A percentile compares a stretch with the other conserved stretches of the same genome.
Conservation (phyloP, 2,888 invertebrate species). For the Lepeophtheirus nordmannii region DNA sequence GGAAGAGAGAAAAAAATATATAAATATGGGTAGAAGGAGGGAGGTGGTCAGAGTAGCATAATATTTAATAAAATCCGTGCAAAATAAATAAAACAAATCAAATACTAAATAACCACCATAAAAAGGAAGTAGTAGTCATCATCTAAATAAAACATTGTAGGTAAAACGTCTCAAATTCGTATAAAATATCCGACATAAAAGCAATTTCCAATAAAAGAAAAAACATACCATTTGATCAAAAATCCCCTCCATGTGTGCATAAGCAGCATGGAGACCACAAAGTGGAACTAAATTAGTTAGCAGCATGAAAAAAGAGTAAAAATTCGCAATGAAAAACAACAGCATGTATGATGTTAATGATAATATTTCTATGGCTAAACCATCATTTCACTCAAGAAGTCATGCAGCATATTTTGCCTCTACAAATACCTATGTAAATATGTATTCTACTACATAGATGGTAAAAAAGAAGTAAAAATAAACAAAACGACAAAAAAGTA, state of each 20-base stretch:
- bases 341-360: background rate
- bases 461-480: background rate
- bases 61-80: background rate
- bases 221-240: slow-evolving; percentile 5
- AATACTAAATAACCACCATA: background rate
- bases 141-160: background rate
- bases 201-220: too few relatives aligned
- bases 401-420: too few relatives aligned
- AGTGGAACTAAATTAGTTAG: background rate
- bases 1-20: background rate
- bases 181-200: too few relatives aligned
- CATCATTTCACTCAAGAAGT: slow-evolving; percentile 2
- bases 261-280: slow-evolving; percentile 2
- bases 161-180: too few relatives aligned
- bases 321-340: background rate
- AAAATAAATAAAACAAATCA: background rate
- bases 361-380: background rate
- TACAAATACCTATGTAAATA: too few relatives aligned
- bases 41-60: background rate
- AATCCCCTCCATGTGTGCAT: slow-evolving; percentile 1
- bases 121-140: background rate
- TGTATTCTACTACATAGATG: too few relatives aligned
- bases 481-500: background rate
- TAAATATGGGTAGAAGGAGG: background rate
- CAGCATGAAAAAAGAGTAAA: slow-evolving; percentile 6